A percentile compares a stretch with the other conserved stretches of the same genome.
These are phyloP conservation scores for Takifugu rubripes DNA, from an alignment of 2,797 vertebrate genomes.

Conservation along the genomic window DNA sequence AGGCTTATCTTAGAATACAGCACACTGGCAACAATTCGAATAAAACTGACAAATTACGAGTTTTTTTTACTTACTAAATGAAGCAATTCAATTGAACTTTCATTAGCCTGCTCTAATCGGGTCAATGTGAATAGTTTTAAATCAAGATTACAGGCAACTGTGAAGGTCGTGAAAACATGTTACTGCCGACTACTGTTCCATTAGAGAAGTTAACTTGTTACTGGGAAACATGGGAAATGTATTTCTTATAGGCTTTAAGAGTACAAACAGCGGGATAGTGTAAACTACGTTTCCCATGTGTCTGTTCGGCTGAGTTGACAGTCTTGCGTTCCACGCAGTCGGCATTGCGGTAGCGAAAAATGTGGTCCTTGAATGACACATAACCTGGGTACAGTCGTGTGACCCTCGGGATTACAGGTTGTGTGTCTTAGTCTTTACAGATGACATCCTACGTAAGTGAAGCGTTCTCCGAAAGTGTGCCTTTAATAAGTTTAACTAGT, in stretches of 20 bases:
- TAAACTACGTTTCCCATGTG: conserved; percentile 52
- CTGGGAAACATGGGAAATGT: conserved; percentile 20
- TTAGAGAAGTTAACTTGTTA: not conserved
- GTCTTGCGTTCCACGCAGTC: conserved; percentile 33
- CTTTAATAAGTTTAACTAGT: too few species aligned
- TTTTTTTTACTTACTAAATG: too few species aligned
- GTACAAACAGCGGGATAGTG: rapidly evolving
- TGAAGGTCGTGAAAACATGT: too few species aligned
- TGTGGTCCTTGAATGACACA: conserved; percentile 34
- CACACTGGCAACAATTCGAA: too few species aligned
- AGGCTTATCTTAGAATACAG: too few species aligned
- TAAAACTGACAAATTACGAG: too few species aligned
- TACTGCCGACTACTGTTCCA: too few species aligned
- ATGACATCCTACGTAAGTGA: conserved; percentile 41
- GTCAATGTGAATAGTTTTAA: too few species aligned
- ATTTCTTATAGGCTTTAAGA: not conserved
- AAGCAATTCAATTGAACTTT: too few species aligned
- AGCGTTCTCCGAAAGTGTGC: not conserved
- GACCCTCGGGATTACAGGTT: conserved; percentile 17
- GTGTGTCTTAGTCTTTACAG: not conserved
- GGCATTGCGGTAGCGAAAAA: conserved; percentile 17
- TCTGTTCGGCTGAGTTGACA: conserved; percentile 12
- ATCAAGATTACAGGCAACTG: too few species aligned
- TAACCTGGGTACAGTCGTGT: conserved; percentile 12
- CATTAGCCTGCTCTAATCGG: too few species aligned